Base-by-base conservation (phyloP, 2,888 invertebrate genomes). In the Tridacna crocea region DNA sequence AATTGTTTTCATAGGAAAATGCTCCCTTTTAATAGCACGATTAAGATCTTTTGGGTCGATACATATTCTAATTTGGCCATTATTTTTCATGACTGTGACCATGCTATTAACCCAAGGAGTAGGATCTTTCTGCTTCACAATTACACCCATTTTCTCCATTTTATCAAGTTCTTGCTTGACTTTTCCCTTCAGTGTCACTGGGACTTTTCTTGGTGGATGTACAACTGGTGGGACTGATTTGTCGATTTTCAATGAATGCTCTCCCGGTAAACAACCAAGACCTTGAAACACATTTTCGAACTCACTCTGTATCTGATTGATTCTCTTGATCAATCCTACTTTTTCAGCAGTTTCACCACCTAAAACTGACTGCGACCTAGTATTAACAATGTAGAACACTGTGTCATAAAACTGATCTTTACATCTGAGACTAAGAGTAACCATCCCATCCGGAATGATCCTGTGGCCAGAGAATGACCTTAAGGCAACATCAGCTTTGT, bases 31-130 rank as follows among this genome's bases (percentile, higher is more conserved):
- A n/a, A 84, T 76, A 0, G 84, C 84, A 1, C 55, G 63, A 66
- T 82, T 86, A 24, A 86, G 55, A 36, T 84, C 82, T 65, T 74
- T 82, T 0, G 86, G 82, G 51, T 82, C 86, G 19, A 82, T 76
- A 24, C 79, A 83, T 22, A 83, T 74, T 0, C 79, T 22, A 1
- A 83, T 63, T 19, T 66, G 19, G 17, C 77, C 77, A 70, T 80
- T 78, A 22, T 70, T 36, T 63, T 84, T 84, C n/a, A 48, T 48
- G 10, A 82, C 77, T 11, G 66, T n/a, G n/a, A n/a, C n/a, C n/a
- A n/a, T n/a, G n/a, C n/a, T n/a, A n/a, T n/a, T n/a, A n/a, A n/a
- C n/a, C 77, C 8, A 84, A 77, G 76, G 82, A 79, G 36, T 61
- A 65, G 48, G 80, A 46, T 85, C 65, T 24, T 55, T 72, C 47